Evolutionary conservation across 2,888 invertebrate genomes (phyloP).

Genomic region (Nomada fabriciana): DNA sequence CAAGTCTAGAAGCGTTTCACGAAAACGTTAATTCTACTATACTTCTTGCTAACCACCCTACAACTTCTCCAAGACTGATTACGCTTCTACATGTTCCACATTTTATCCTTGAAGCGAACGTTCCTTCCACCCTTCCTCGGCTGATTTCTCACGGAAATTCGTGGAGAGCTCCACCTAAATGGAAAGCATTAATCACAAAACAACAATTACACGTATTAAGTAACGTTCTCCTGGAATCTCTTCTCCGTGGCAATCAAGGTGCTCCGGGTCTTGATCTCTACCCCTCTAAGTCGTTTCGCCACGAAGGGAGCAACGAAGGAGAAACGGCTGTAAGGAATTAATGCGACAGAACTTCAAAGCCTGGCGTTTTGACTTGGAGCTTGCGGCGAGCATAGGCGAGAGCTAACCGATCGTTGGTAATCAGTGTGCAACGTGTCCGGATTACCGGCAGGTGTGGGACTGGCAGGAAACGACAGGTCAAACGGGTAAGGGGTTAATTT

Average conservation of each 20-base stretch:
- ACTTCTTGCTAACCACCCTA: background rate
- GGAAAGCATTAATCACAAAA: constrained; percentile 46
- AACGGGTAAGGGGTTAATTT: constrained; percentile 80
- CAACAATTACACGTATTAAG: constrained; percentile 48
- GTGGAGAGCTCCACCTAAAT: constrained; percentile 16
- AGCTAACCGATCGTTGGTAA: constrained; percentile 66
- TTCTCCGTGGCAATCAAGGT: constrained; percentile 21
- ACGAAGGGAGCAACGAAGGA: constrained; percentile 2
- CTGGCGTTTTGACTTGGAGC: constrained; percentile 63
- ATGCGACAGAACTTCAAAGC: constrained; percentile 67
- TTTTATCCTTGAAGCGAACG: constrained; percentile 5
- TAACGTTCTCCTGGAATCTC: constrained; percentile 10
- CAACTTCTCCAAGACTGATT: background rate
- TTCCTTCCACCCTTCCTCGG: background rate
- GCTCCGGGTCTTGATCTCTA: constrained; percentile 25
- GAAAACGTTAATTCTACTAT: background rate
- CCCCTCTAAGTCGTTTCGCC: constrained; percentile 10
- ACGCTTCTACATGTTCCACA: background rate
- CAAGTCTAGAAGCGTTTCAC: background rate
- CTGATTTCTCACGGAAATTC: background rate
- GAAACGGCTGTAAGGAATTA: constrained; percentile 56
- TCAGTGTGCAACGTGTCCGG: constrained; percentile 66
- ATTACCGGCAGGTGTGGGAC: constrained; percentile 61
- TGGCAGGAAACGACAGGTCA: constrained; percentile 58
- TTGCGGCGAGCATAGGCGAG: constrained; percentile 59